These are phyloP conservation scores for Alviniconcha strummeri DNA, from an alignment of 2,888 invertebrate species.

Conservation along the genomic window DNA sequence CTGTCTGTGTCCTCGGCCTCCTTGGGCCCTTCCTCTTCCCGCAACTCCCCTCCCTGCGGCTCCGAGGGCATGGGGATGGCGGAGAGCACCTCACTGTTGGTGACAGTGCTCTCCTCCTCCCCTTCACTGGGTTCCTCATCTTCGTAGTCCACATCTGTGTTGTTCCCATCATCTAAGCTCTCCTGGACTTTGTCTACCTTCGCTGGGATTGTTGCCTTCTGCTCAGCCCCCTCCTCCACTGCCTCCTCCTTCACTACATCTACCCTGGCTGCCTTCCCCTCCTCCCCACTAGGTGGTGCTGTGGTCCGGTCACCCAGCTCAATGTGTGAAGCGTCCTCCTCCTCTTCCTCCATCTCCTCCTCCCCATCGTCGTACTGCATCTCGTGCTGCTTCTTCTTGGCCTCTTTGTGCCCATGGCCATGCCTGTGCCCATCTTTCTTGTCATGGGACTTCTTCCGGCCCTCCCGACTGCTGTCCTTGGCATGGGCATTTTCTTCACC, in stretches of 20 bases:
- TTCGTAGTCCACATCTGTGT: conserved; percentile 33
- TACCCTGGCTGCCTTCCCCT: conserved; percentile 2
- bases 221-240: background rate
- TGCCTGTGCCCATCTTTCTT: conserved; percentile 23
- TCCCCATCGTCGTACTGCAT: conserved; percentile 35
- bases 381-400: conserved; percentile 38
- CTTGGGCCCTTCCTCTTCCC: background rate
- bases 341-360: conserved; percentile 34
- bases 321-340: conserved; percentile 9
- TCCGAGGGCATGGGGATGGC: conserved; percentile 24
- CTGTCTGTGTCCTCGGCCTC: background rate
- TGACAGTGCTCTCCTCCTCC: conserved; percentile 5
- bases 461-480: background rate
- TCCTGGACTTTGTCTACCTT: conserved; percentile 17
- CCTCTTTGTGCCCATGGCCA: conserved; percentile 7
- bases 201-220: background rate
- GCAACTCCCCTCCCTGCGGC: background rate
- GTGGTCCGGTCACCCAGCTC: conserved; percentile 20
- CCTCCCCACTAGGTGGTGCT: conserved; percentile 11
- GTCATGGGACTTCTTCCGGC: conserved; percentile 11
- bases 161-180: conserved; percentile 22
- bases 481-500: conserved; percentile 26
- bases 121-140: conserved; percentile 24
- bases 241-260: background rate
- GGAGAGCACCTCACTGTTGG: conserved; percentile 3